Evolutionary conservation across 1,140 invertebrate species (phyloP).

Genomic region (Penaeus vannamei): DNA sequence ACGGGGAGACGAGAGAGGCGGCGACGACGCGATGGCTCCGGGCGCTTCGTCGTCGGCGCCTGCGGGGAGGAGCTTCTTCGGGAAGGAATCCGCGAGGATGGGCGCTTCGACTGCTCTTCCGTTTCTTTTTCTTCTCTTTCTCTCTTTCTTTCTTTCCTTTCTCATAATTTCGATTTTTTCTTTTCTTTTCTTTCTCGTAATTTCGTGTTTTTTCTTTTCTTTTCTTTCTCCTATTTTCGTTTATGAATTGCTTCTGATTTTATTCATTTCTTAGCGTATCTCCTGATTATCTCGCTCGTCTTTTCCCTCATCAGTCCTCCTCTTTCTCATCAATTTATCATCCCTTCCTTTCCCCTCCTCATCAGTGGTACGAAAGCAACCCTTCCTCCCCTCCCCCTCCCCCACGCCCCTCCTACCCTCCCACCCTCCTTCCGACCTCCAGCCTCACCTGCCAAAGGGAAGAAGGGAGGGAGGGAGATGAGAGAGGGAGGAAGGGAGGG

Average conservation of each 20-base stretch:
- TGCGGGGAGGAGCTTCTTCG: too few species aligned
- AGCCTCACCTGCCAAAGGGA: not conserved
- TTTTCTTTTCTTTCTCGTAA: not conserved
- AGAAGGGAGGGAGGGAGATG: not conserved
- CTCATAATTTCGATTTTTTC: not conserved
- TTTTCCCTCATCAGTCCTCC: not conserved
- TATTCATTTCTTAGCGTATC: too few species aligned
- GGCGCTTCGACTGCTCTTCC: too few species aligned
- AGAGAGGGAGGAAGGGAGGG: not conserved
- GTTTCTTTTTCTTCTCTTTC: not conserved
- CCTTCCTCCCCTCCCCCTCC: too few species aligned
- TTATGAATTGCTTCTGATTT: too few species aligned
- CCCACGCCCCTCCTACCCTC: not conserved
- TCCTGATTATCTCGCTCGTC: not conserved
- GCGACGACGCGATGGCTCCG: too few species aligned
- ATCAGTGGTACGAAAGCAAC: too few species aligned
- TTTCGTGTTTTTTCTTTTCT: not conserved
- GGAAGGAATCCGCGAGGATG: too few species aligned
- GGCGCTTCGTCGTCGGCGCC: too few species aligned
- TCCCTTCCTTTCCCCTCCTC: not conserved
- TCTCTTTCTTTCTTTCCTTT: not conserved
- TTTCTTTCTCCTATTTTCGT: not conserved
- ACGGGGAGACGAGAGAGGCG: too few species aligned
- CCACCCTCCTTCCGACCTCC: not conserved
- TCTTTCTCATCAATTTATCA: not conserved